A percentile compares a stretch with the other conserved stretches of the same genome.
phyloP scores from a whole-genome alignment of 1,140 invertebrate genomes.

The Ips typographus region DNA sequence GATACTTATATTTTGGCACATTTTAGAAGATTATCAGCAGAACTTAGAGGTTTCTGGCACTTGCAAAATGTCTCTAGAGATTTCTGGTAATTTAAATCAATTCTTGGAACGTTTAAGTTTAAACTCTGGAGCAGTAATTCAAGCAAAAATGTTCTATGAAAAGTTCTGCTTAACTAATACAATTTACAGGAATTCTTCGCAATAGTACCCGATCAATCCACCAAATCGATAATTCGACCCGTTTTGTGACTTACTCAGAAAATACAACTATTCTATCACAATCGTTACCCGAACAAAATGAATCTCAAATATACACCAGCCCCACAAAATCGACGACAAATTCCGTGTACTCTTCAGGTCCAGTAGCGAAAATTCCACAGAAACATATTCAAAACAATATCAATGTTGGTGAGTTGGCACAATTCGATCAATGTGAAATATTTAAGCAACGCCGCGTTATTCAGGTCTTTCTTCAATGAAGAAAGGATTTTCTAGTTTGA shows the following conservation, averaged over 20 bases:
- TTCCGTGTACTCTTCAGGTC: neutral
- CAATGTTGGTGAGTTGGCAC: constrained; percentile 27
- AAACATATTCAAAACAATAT: constrained; percentile 28
- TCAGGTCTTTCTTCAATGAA: constrained; percentile 71
- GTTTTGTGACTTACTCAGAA: constrained; percentile 29
- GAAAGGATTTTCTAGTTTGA: constrained; percentile 75
- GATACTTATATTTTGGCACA: too few species aligned
- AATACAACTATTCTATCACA: constrained; percentile 18
- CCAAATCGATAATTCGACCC: constrained; percentile 13
- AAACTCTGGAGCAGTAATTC: too few species aligned
- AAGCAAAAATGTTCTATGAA: too few species aligned
- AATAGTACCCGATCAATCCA: constrained; percentile 30
- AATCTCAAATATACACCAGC: neutral
- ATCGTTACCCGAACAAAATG: constrained; percentile 22
- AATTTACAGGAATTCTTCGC: constrained; percentile 22
- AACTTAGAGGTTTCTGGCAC: too few species aligned
- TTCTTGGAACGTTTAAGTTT: too few species aligned
- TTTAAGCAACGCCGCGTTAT: too few species aligned
- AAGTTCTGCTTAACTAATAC: too few species aligned
- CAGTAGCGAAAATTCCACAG: constrained; percentile 9
- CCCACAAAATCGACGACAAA: neutral
- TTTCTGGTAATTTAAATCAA: too few species aligned
- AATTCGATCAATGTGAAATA: constrained; percentile 5
- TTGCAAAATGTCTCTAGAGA: too few species aligned
- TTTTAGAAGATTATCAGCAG: too few species aligned